Percentiles rank a stretch among this genome's conserved stretches.
These are phyloP conservation scores for Philopedon plagiatum DNA, from an alignment of 2,888 invertebrate genomes.

Conservation along the genomic window DNA sequence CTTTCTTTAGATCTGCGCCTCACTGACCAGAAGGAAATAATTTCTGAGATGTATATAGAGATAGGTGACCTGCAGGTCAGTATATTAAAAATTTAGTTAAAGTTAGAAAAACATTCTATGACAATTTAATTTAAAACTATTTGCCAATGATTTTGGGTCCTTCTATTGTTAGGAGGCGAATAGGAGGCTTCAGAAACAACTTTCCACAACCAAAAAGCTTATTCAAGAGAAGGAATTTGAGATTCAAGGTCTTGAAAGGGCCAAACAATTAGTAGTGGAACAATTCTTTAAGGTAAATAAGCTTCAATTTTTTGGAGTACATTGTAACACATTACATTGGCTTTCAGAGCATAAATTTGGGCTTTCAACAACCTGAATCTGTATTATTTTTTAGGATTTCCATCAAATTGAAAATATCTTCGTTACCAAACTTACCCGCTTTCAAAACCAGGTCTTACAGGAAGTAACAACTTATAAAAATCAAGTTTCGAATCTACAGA, in stretches of 20 bases:
- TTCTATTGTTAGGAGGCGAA: conserved; percentile 56
- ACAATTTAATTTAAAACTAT: no score
- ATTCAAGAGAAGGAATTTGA: conserved; percentile 59
- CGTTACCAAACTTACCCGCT: conserved; percentile 18
- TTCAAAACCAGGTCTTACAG: conserved; percentile 24
- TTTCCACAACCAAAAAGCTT: conserved; percentile 55
- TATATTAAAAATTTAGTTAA: no score
- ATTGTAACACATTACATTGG: no score
- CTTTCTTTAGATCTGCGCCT: conserved; percentile 62
- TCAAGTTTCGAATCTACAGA: conserved; percentile 31
- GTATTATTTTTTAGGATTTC: conserved; percentile 48
- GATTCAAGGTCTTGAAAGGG: conserved; percentile 52
- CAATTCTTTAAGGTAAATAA: conserved; percentile 56
- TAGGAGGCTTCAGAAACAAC: conserved; percentile 58
- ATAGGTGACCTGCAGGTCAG: conserved; percentile 59
- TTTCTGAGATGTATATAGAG: conserved; percentile 63
- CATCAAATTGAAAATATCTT: conserved; percentile 36
- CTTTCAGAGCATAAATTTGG: no score
- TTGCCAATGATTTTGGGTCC: no score
- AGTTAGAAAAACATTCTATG: no score
- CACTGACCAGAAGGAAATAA: conserved; percentile 65
- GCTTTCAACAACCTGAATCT: no score
- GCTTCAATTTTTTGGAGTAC: no score
- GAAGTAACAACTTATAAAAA: conserved; percentile 24
- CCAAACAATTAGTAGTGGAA: conserved; percentile 54